A percentile compares a stretch with the other conserved stretches of the same genome.
phyloP scores from a whole-genome alignment of 2,888 invertebrate species.

The Erebia ligea region DNA sequence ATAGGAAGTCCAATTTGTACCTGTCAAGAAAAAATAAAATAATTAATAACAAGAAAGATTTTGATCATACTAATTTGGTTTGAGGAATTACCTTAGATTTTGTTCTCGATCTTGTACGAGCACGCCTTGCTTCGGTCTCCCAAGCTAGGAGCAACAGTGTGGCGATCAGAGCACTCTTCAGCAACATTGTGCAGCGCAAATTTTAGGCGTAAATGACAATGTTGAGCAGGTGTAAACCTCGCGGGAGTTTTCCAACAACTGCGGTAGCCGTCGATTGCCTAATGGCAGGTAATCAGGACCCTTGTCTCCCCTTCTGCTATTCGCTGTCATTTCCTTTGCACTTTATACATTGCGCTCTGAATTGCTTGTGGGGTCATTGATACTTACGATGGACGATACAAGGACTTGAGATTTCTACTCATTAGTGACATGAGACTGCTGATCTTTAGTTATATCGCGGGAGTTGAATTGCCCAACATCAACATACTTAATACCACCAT shows the following conservation, averaged over 20 bases:
- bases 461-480: not conserved
- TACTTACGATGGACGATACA: conserved; percentile 27
- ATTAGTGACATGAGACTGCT: not conserved
- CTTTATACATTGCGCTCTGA: conserved; percentile 36
- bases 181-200: conserved; percentile 51
- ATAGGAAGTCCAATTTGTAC: conserved; percentile 94
- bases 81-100: conserved; percentile 86
- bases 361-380: conserved; percentile 40
- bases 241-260: conserved; percentile 36
- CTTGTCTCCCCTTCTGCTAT: conserved; percentile 68
- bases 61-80: not conserved
- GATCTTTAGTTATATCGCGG: not conserved
- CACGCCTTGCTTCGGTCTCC: conserved; percentile 84
- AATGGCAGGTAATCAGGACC: conserved; percentile 71
- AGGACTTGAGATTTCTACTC: conserved; percentile 2
- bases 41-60: not conserved
- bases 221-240: conserved; percentile 29
- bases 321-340: conserved; percentile 60
- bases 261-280: conserved; percentile 71
- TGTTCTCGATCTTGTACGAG: conserved; percentile 87
- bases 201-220: not conserved
- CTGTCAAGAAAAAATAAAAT: conserved; percentile 55
- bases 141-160: conserved; percentile 48
- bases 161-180: conserved; percentile 46
- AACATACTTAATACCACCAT: not conserved